Evolutionary conservation across 2,888 invertebrate genomes (phyloP), one percentile per base, ranked within the genome.

Genomic region (Argyresthia albistria): DNA sequence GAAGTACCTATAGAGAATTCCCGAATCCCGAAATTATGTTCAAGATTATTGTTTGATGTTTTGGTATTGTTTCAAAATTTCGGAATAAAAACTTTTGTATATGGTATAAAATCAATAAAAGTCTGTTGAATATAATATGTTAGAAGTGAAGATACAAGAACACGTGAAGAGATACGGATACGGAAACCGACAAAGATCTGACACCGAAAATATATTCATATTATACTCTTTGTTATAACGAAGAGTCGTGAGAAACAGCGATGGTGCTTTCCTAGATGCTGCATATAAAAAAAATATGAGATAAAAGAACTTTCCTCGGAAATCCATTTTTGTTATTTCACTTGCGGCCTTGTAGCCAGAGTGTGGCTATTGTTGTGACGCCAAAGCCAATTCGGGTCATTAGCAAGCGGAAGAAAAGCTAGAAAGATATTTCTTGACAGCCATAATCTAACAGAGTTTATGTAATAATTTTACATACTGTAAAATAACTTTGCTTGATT

Each of bases 251-350:
- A 49, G 53, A 53, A 49, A 49, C 45, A 49, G 49, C 43, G 43
- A 50, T 42, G 16, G 15, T 50, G 14, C 50, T 47, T 47, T 47
- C 35, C 47, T 47, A 47, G 36, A 47, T 47, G 25, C 8, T 35
- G 47, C 47, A 47, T 35, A 55, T 35, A 55, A 52, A 55, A 56
- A 25, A 55, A 56, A 25, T 52, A 12, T 43, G 43, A 54, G 57
- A 55, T 57, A 57, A 55, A 54, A 51, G 52, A 54, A 42, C 45
- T 45, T 12, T 11, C 37, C 46, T 37, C 51, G 39, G 47, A 37
- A 49, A 11, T 42, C 15, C 51, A 42, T 50, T 53, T 55, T 51
- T 53, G 39, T 51, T 11, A 35, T 15, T 39, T 36, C 9, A 14
- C 10, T 45, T 45, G 14, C 45, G 45, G 45, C 45, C 45, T 45